Percentiles rank a stretch among this genome's conserved stretches.
phyloP scores from a whole-genome alignment of 2,888 invertebrate species.

The Erebia palarica region DNA sequence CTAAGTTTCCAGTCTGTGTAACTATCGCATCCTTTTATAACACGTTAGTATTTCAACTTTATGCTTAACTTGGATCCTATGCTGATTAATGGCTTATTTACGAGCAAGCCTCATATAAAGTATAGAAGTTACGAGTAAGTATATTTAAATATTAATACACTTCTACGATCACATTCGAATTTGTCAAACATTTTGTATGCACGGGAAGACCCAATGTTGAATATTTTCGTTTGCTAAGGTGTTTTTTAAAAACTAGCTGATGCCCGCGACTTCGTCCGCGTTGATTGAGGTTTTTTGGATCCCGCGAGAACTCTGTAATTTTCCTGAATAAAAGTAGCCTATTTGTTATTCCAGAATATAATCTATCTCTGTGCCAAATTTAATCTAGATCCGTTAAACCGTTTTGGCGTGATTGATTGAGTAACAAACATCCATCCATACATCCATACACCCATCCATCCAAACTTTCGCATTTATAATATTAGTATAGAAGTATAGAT shows the following conservation, averaged over 20 bases:
- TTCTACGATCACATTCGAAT: background rate
- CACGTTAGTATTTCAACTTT: constrained; percentile 53
- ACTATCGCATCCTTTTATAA: constrained; percentile 76
- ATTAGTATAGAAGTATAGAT: no score
- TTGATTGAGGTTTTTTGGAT: no score
- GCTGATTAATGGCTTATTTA: background rate
- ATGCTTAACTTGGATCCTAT: constrained; percentile 53
- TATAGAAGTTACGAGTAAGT: background rate
- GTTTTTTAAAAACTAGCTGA: background rate
- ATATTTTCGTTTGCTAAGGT: background rate
- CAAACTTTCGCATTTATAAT: no score
- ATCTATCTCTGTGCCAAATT: no score
- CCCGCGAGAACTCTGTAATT: no score
- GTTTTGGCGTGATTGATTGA: no score
- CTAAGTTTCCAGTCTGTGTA: constrained; percentile 72
- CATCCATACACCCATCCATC: no score
- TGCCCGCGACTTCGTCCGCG: no score
- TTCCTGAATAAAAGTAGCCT: no score
- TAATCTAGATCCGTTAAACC: no score
- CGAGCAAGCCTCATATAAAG: background rate
- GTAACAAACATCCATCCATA: no score
- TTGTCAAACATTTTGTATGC: background rate
- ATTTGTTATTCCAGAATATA: no score
- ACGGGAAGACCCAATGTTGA: background rate
- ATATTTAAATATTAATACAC: background rate